These are phyloP conservation scores for Neoaliturus tenellus DNA, from an alignment of 2,888 invertebrate species.

Conservation along the genomic window DNA sequence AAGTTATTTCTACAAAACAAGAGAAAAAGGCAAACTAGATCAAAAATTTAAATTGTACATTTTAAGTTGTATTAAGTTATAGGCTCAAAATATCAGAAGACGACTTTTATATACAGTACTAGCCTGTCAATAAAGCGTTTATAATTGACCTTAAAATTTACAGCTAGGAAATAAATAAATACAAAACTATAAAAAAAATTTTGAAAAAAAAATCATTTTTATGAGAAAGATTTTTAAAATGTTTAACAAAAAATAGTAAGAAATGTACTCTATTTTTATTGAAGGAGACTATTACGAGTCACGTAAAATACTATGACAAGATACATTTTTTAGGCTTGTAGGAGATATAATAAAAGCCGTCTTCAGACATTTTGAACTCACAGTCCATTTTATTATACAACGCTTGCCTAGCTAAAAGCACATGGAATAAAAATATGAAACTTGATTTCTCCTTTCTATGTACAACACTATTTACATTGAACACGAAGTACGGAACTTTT, in stretches of 20 bases:
- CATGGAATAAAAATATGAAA: conserved; percentile 51
- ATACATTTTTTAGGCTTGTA: too few species aligned
- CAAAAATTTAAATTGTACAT: neutral
- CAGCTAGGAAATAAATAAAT: too few species aligned
- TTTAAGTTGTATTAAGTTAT: conserved; percentile 7
- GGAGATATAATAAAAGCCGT: neutral
- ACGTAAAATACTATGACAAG: too few species aligned
- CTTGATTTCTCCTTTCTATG: neutral
- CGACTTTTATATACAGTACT: neutral
- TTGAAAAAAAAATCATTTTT: too few species aligned
- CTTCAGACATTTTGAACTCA: neutral
- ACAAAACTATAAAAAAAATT: too few species aligned
- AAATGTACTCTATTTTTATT: too few species aligned
- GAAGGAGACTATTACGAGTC: too few species aligned
- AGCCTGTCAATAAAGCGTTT: neutral
- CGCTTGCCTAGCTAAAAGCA: conserved; percentile 41
- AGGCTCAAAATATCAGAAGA: neutral
- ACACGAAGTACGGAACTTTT: conserved; percentile 40
- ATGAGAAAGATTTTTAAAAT: too few species aligned
- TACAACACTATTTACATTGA: conserved; percentile 49
- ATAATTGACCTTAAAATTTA: neutral
- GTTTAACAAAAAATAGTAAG: too few species aligned
- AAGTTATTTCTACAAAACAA: neutral
- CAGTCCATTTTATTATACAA: conserved; percentile 34
- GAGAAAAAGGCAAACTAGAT: conserved; percentile 13